Percentiles rank a stretch among this genome's conserved stretches.
These are phyloP conservation scores for Diploptera punctata DNA, from an alignment of 2,888 invertebrate genomes.

Conservation along the genomic window DNA sequence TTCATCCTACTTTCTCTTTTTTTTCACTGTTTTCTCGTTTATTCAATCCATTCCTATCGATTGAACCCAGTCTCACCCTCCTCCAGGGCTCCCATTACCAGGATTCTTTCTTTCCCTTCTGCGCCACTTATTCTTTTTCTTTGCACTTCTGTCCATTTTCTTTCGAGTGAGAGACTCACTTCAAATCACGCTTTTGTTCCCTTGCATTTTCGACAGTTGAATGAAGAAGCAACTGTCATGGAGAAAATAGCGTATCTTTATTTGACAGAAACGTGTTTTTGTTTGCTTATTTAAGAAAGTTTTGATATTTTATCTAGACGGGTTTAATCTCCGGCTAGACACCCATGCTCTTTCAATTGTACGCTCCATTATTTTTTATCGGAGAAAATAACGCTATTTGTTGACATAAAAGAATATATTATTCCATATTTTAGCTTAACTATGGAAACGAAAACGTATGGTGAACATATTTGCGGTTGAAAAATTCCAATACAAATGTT, in stretches of 20 bases:
- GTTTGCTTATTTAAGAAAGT: slow-evolving; percentile 22
- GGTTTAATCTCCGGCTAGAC: no score
- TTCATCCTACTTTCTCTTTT: slow-evolving; percentile 18
- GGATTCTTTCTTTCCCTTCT: slow-evolving; percentile 23
- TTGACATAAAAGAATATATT: no score
- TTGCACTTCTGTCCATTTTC: slow-evolving; percentile 24
- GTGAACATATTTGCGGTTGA: no score
- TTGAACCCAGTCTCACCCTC: slow-evolving; percentile 21
- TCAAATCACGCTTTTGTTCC: slow-evolving; percentile 14
- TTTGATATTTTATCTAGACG: no score
- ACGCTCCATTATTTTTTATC: no score
- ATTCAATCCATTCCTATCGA: slow-evolving; percentile 41
- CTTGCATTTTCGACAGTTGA: slow-evolving; percentile 25
- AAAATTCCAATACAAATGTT: no score
- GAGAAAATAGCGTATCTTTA: slow-evolving; percentile 15
- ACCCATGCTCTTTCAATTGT: no score
- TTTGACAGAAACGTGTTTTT: slow-evolving; percentile 22
- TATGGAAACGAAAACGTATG: no score
- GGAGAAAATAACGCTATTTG: no score
- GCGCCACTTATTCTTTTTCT: slow-evolving; percentile 23
- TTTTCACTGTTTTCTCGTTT: slow-evolving; percentile 36
- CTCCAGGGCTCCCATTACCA: slow-evolving; percentile 21
- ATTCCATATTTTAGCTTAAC: no score
- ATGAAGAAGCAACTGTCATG: slow-evolving; percentile 29
- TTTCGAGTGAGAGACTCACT: not conserved